Percentiles rank a stretch among this genome's conserved stretches.
Evolutionary conservation across 2,797 vertebrate genomes (phyloP).

Genomic region (Enoplosus armatus): DNA sequence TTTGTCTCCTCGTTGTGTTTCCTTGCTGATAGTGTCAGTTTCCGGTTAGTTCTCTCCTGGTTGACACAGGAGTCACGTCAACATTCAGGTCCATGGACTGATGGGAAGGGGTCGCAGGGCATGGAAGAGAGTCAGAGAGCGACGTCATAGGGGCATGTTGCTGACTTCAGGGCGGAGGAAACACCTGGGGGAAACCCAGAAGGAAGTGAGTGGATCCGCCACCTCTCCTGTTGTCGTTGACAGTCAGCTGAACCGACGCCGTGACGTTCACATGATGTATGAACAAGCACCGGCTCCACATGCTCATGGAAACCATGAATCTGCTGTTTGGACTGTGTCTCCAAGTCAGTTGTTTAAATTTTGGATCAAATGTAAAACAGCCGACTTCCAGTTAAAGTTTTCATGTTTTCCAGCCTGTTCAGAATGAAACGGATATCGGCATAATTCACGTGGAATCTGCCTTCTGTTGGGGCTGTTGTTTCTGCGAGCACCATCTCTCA

Average conservation of each 20-base stretch:
- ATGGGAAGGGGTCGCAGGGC: slow-evolving; percentile 44
- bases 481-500: slow-evolving; percentile 61
- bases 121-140: slow-evolving; percentile 36
- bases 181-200: slow-evolving; percentile 78
- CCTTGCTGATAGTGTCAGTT: slow-evolving; percentile 38
- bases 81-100: slow-evolving; percentile 42
- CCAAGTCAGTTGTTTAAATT: background rate
- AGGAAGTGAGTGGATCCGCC: slow-evolving; percentile 54
- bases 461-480: slow-evolving; percentile 49
- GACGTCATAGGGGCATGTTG: slow-evolving; percentile 61
- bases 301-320: slow-evolving; percentile 19
- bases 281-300: background rate
- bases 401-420: background rate
- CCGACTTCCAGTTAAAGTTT: slow-evolving; percentile 5
- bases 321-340: background rate
- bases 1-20: slow-evolving; percentile 23
- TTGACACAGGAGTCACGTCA: slow-evolving; percentile 47
- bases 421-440: slow-evolving; percentile 12
- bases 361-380: slow-evolving; percentile 21
- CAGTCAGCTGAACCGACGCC: slow-evolving; percentile 33
- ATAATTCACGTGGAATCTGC: slow-evolving; percentile 31
- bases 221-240: slow-evolving; percentile 37
- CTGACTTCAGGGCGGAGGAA: slow-evolving; percentile 77
- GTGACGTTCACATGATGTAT: slow-evolving; percentile 37
- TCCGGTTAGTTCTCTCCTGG: slow-evolving; percentile 25